Evolutionary conservation across 2,113 vertebrate genomes (phyloP).

Genomic region (Ariopsis seemanni): DNA sequence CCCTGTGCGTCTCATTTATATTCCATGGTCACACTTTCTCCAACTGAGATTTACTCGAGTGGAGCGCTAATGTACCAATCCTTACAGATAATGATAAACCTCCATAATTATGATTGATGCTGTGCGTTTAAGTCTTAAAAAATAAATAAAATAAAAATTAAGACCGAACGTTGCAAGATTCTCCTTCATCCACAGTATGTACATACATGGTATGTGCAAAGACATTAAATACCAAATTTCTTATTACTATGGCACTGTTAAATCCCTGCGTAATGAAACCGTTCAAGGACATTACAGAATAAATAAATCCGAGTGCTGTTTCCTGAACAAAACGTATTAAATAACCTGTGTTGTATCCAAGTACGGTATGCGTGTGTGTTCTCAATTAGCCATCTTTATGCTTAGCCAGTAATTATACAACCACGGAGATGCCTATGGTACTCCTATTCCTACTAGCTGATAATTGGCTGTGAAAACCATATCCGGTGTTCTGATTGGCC

Average conservation of each 20-base stretch:
- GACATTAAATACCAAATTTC: neutral
- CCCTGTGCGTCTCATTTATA: slow-evolving; percentile 58
- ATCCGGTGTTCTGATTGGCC: neutral
- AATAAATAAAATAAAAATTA: too few species aligned
- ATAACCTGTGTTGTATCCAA: too few species aligned
- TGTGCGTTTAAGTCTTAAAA: slow-evolving; percentile 30
- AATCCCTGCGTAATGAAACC: neutral
- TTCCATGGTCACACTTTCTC: slow-evolving; percentile 56
- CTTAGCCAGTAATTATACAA: neutral
- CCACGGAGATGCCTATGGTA: neutral
- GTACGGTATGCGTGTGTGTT: neutral
- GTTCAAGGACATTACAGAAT: neutral
- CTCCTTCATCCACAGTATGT: neutral
- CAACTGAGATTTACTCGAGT: slow-evolving; percentile 64
- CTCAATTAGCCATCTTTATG: neutral
- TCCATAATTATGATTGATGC: slow-evolving; percentile 66
- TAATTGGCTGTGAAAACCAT: neutral
- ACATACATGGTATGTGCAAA: neutral
- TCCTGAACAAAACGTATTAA: neutral
- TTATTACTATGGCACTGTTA: neutral
- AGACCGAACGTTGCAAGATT: slow-evolving; percentile 25
- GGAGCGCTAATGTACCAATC: slow-evolving; percentile 44
- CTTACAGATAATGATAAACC: slow-evolving; percentile 29
- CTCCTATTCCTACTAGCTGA: neutral
- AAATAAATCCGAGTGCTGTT: neutral